A percentile compares a stretch with the other conserved stretches of the same genome.
Evolutionary conservation across 1,140 invertebrate species (phyloP).

Genomic region (Caenorhabditis brenneri): DNA sequence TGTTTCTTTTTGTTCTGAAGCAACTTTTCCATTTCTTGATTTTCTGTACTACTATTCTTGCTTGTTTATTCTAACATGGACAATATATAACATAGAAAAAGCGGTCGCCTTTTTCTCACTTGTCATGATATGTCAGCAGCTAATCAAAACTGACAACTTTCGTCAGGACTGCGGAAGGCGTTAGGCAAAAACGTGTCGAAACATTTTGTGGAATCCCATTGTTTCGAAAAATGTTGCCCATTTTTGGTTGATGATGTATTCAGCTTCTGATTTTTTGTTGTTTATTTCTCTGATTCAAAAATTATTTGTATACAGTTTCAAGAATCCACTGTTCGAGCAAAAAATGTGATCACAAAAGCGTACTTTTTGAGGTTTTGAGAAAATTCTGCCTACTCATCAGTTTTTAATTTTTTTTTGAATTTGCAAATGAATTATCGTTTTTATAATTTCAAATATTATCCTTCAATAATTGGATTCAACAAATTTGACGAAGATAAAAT

Average conservation of each 20-base stretch:
- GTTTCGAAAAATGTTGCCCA: background rate
- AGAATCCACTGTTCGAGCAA: no score
- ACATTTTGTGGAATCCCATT: background rate
- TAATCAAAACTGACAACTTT: conserved; percentile 34
- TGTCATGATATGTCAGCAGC: conserved; percentile 34
- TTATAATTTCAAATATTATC: no score
- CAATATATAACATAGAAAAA: background rate
- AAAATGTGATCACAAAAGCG: no score
- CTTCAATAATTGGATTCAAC: no score
- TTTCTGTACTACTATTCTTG: background rate
- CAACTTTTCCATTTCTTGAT: background rate
- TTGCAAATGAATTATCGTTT: no score
- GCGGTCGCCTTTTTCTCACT: background rate
- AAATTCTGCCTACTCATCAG: no score
- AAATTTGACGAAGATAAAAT: no score
- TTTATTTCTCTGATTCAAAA: background rate
- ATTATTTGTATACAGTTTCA: background rate
- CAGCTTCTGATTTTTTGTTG: background rate
- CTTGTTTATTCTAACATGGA: background rate
- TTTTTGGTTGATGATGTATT: background rate
- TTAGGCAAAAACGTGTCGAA: conserved; percentile 1
- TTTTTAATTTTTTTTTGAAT: no score
- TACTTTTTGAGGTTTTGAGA: no score
- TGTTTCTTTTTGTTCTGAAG: background rate
- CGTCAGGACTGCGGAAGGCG: background rate